Conservation (phyloP, 1,140 invertebrate species). For the Bilobella aurantiaca region DNA sequence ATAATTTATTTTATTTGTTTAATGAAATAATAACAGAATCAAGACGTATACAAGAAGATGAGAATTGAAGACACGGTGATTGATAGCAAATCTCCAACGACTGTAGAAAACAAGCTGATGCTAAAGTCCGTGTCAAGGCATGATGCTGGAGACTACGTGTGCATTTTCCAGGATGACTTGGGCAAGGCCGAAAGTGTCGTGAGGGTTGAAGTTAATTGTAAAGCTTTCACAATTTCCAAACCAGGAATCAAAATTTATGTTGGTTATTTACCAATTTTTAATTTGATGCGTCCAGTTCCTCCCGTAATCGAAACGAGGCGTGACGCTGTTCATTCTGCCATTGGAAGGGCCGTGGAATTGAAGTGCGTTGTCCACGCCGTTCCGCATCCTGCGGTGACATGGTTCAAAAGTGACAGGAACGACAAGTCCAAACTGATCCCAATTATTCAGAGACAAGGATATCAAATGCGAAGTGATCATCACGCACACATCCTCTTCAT, state of each 20-base stretch:
- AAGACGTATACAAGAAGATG: too few species aligned
- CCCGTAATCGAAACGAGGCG: background rate
- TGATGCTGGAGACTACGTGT: background rate
- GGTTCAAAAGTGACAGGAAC: background rate
- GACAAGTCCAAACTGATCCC: background rate
- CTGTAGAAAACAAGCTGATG: background rate
- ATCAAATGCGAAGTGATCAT: background rate
- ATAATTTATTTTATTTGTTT: too few species aligned
- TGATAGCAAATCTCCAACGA: background rate
- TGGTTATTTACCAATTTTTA: too few species aligned
- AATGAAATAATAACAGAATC: too few species aligned
- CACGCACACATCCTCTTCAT: background rate
- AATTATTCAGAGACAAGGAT: background rate
- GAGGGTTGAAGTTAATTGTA: background rate
- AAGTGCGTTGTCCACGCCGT: background rate
- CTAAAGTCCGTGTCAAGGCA: background rate
- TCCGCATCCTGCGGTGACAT: background rate
- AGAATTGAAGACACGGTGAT: background rate
- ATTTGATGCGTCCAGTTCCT: background rate
- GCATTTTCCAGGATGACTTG: background rate
- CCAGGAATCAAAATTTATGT: too few species aligned
- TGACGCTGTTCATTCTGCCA: background rate
- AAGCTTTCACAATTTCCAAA: too few species aligned
- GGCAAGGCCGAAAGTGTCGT: background rate
- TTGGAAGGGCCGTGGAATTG: background rate